A percentile compares a stretch with the other conserved stretches of the same genome.
These are phyloP conservation scores for Drosophila antonietae DNA, from an alignment of 2,888 invertebrate genomes.

Conservation along the genomic window DNA sequence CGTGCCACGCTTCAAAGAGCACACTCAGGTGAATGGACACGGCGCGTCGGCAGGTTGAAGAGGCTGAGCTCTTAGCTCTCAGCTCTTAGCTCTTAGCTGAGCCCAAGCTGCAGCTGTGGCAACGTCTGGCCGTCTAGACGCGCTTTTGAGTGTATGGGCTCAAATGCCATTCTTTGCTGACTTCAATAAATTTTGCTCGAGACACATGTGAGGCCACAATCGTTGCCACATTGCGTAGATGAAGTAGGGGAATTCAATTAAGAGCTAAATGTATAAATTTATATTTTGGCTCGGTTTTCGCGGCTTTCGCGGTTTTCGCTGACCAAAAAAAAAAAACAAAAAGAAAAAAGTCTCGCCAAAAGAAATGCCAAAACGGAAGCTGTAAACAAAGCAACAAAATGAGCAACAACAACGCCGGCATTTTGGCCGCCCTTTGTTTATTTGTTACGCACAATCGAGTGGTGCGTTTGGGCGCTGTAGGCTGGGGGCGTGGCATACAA, in stretches of 20 bases:
- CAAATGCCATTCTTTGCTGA: slow-evolving; percentile 36
- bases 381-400: slow-evolving; percentile 33
- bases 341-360: slow-evolving; percentile 14
- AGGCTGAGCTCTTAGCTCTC: background rate
- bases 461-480: background rate
- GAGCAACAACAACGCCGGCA: slow-evolving; percentile 35
- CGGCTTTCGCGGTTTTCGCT: slow-evolving; percentile 31
- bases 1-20: slow-evolving; percentile 10
- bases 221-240: slow-evolving; percentile 28
- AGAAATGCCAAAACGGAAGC: slow-evolving; percentile 56
- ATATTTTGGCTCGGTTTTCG: slow-evolving; percentile 17
- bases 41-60: too few relatives aligned
- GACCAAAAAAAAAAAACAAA: slow-evolving; percentile 45
- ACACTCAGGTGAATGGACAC: slow-evolving; percentile 13
- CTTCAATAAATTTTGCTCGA: slow-evolving; percentile 57
- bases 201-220: slow-evolving; percentile 45
- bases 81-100: background rate
- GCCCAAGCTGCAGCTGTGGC: slow-evolving; percentile 45
- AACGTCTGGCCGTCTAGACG: slow-evolving; percentile 67
- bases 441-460: slow-evolving; percentile 61
- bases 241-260: slow-evolving; percentile 70
- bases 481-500: slow-evolving; percentile 31
- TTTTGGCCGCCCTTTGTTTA: slow-evolving; percentile 65
- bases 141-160: slow-evolving; percentile 27
- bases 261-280: slow-evolving; percentile 50